Evolutionary conservation across 1,140 invertebrate genomes (phyloP).

Genomic region (Sminthurinus signatus): DNA sequence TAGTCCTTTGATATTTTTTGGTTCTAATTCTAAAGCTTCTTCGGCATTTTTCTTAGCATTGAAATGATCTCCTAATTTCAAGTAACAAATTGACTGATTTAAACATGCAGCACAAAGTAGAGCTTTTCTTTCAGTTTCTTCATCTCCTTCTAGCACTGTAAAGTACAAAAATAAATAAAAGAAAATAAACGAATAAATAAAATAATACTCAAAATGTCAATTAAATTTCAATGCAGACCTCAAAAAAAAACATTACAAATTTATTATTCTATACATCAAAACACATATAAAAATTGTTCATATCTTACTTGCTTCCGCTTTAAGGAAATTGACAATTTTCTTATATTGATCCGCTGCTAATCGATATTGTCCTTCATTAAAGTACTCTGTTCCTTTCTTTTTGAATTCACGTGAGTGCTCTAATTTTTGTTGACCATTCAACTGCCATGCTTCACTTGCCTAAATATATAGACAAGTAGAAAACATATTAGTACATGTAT

Average conservation of each 20-base stretch:
- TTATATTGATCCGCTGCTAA: slow-evolving; percentile 86
- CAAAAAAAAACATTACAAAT: too few relatives aligned
- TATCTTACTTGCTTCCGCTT: slow-evolving; percentile 49
- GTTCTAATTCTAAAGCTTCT: slow-evolving; percentile 66
- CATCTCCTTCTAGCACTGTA: slow-evolving; percentile 48
- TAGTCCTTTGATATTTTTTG: slow-evolving; percentile 78
- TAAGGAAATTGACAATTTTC: slow-evolving; percentile 57
- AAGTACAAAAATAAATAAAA: too few relatives aligned
- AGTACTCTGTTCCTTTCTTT: slow-evolving; percentile 85
- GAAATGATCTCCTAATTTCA: slow-evolving; percentile 65
- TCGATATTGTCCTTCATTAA: slow-evolving; percentile 68
- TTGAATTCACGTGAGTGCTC: slow-evolving; percentile 75
- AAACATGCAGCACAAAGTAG: slow-evolving; percentile 66
- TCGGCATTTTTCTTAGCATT: slow-evolving; percentile 64
- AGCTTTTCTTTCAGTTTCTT: slow-evolving; percentile 53
- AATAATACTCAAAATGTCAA: too few relatives aligned
- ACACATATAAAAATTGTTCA: too few relatives aligned
- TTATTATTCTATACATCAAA: too few relatives aligned
- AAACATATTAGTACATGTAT: too few relatives aligned
- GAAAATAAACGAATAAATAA: too few relatives aligned
- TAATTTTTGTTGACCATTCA: slow-evolving; percentile 70
- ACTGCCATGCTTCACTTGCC: slow-evolving; percentile 69
- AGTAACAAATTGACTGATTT: slow-evolving; percentile 75
- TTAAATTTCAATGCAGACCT: too few relatives aligned
- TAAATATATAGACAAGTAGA: slow-evolving; percentile 42